Evolutionary conservation across 2,797 vertebrate genomes (phyloP).

Genomic region (Threskiornis aethiopicus): DNA sequence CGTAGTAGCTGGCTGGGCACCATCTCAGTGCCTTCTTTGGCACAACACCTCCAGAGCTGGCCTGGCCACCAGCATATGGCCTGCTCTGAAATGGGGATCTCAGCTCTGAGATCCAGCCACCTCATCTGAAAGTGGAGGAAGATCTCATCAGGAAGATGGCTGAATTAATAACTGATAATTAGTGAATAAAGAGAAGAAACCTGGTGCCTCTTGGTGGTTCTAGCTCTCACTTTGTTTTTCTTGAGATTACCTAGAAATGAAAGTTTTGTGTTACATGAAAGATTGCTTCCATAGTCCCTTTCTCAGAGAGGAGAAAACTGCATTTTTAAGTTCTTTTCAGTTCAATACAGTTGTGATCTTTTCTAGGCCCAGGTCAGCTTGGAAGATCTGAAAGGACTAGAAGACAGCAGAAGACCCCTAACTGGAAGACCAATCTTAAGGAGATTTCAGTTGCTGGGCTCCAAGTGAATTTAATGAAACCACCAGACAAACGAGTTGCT

Average conservation of each 20-base stretch:
- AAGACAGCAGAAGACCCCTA: neutral
- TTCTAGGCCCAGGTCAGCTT: neutral
- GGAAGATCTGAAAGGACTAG: neutral
- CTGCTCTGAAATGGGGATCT: neutral
- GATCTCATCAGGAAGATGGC: neutral
- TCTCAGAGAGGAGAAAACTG: neutral
- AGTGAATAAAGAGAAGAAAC: neutral
- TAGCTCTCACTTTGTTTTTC: neutral
- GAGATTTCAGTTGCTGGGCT: neutral
- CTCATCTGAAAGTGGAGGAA: neutral
- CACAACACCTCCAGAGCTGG: neutral
- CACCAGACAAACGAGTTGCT: neutral
- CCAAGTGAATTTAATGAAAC: neutral
- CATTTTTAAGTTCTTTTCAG: neutral
- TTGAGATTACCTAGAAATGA: neutral
- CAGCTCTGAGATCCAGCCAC: neutral
- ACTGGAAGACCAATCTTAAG: neutral
- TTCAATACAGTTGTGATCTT: neutral
- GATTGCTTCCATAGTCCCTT: neutral
- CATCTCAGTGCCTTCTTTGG: neutral
- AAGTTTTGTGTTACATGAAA: neutral
- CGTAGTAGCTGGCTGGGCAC: neutral
- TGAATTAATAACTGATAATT: neutral
- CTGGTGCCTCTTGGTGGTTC: neutral
- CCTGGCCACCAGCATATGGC: neutral